Conservation (phyloP, 2,797 vertebrate genomes). For the Darevskia mixta region DNA sequence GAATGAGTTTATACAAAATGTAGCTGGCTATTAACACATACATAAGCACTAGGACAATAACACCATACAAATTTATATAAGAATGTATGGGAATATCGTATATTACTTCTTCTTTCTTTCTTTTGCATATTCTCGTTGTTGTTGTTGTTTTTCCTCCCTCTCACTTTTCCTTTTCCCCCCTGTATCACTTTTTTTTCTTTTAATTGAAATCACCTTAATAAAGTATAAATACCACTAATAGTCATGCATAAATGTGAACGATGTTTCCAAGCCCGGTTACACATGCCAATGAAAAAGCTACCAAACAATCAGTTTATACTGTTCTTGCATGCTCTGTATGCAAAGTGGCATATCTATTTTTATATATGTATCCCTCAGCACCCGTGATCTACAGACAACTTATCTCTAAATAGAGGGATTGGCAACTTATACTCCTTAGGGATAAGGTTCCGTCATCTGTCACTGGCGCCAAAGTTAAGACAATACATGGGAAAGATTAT, state of each 20-base stretch:
- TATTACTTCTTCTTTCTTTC: too few species aligned
- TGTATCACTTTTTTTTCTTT: too few species aligned
- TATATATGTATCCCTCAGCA: conserved; percentile 31
- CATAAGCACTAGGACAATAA: too few species aligned
- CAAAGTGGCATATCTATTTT: conserved; percentile 56
- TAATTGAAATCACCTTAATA: too few species aligned
- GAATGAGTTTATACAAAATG: too few species aligned
- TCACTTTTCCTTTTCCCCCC: too few species aligned
- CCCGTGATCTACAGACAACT: conserved; percentile 48
- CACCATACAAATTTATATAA: too few species aligned
- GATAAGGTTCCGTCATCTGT: conserved; percentile 67
- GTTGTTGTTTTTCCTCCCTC: too few species aligned
- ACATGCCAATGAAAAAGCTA: neutral
- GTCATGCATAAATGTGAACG: neutral
- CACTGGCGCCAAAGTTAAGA: conserved; percentile 78
- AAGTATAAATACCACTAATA: neutral
- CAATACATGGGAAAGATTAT: conserved; percentile 82
- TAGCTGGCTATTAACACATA: too few species aligned
- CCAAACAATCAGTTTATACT: neutral
- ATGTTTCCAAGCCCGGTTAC: neutral
- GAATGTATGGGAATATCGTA: too few species aligned
- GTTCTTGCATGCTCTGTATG: conserved; percentile 45
- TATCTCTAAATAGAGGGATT: conserved; percentile 61
- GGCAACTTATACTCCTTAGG: conserved; percentile 65
- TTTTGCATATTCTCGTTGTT: too few species aligned